Conservation (phyloP, 2,888 invertebrate species). For the Epiblema foenella region DNA sequence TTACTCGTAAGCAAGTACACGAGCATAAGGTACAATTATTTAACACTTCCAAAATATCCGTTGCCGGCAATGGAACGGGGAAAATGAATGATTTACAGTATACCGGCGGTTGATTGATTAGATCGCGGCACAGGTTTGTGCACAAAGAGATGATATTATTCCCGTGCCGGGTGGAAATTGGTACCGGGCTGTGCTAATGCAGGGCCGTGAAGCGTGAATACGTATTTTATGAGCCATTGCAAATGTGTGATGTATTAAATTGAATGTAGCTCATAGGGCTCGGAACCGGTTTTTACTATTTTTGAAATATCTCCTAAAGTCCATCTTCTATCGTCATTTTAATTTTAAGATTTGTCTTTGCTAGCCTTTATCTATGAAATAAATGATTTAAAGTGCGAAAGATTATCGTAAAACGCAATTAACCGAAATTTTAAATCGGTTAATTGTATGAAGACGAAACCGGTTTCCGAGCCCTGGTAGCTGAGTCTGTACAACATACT, state of each 20-base stretch:
- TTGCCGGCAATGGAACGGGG: constrained; percentile 23
- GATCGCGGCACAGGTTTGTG: constrained; percentile 57
- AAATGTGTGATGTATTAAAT: background rate
- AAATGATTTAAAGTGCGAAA: too few species aligned
- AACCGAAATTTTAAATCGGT: too few species aligned
- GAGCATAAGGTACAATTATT: background rate
- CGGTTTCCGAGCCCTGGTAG: too few species aligned
- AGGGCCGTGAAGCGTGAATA: constrained; percentile 9
- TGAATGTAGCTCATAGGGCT: background rate
- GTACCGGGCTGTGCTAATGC: constrained; percentile 40
- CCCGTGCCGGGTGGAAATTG: constrained; percentile 55
- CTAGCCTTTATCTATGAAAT: too few species aligned
- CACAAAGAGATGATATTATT: constrained; percentile 58
- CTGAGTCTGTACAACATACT: too few species aligned
- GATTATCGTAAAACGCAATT: too few species aligned
- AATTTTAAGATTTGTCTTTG: too few species aligned
- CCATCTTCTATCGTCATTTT: too few species aligned
- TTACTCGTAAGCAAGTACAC: too few species aligned
- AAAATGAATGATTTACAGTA: constrained; percentile 51
- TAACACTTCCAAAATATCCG: constrained; percentile 24
- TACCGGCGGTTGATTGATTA: constrained; percentile 60
- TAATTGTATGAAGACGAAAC: too few species aligned
- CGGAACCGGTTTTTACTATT: too few species aligned
- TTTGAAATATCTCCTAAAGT: too few species aligned
- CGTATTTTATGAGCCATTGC: background rate